Conservation (phyloP, 1,140 invertebrate genomes). For the Medauroidea extradentata region DNA sequence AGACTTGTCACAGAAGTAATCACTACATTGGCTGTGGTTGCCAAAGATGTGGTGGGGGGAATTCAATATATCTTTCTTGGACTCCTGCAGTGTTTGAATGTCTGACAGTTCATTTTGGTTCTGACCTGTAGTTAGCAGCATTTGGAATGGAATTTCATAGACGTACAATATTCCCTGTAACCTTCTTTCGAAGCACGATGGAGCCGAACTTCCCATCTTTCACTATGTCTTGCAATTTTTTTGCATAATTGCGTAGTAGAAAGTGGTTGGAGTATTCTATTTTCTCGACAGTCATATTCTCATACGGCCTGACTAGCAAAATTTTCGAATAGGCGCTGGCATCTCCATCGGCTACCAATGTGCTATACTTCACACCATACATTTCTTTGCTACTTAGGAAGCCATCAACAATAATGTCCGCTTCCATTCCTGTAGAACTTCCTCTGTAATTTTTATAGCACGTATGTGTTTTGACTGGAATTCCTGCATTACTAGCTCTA, state of each 20-base stretch:
- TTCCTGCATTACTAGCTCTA: too few species aligned
- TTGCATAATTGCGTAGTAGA: slow-evolving; percentile 28
- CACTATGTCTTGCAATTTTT: slow-evolving; percentile 19
- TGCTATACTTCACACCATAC: slow-evolving; percentile 3
- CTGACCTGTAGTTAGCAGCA: slow-evolving; percentile 9
- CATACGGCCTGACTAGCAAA: slow-evolving; percentile 21
- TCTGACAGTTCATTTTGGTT: slow-evolving; percentile 1
- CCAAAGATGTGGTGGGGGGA: slow-evolving; percentile 37
- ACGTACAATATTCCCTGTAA: slow-evolving; percentile 17
- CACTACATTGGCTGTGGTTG: slow-evolving; percentile 31
- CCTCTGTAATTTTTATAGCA: slow-evolving; percentile 1
- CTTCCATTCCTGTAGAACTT: slow-evolving; percentile 2
- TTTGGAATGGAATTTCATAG: slow-evolving; percentile 18
- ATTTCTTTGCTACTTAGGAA: slow-evolving; percentile 4
- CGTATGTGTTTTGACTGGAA: not conserved
- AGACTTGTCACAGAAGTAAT: slow-evolving; percentile 24
- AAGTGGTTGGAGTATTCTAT: slow-evolving; percentile 36
- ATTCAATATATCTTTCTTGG: slow-evolving; percentile 31
- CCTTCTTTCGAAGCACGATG: slow-evolving; percentile 5
- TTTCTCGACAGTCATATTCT: slow-evolving; percentile 25
- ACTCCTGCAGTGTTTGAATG: slow-evolving; percentile 9
- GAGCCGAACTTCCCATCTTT: slow-evolving; percentile 3
- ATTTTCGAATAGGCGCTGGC: slow-evolving; percentile 30
- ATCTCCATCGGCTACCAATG: slow-evolving; percentile 22
- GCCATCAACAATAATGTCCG: slow-evolving; percentile 4